Base-by-base conservation (phyloP, 1,140 invertebrate species). In the Uloborus diversus region DNA sequence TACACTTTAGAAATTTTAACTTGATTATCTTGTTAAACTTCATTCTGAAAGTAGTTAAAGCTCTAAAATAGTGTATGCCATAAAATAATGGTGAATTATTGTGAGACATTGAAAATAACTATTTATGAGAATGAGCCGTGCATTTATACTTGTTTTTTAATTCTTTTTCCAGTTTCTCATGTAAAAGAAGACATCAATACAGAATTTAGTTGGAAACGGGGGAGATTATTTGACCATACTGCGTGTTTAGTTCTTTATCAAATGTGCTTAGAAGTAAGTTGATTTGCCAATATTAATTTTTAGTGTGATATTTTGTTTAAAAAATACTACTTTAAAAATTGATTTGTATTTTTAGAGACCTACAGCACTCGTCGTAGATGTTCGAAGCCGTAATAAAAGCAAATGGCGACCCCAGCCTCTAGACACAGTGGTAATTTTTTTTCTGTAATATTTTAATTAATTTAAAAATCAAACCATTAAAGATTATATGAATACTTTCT, bases 321-420 rank as follows among this genome's bases (percentile, higher is more conserved):
- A n/a, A n/a, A n/a, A 13, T 35, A 7, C 9, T 37, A 37, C 5
- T 37, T 37, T 65, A 65, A 1, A 57, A 5, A n/a, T 37, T 37
- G 17, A 20, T 51, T 7, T 51, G 37, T 2, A 79, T 85, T 80
- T 85, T 82, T 82, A 97, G 85, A 91, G 91, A 83, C 92, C 92
- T 4, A 86, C 86, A 27, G 96, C 96, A 0, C 93, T 87, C 56
- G 95, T 99, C 0, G 89, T 91, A 73, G 92, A 92, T 84, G 92
- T 99, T 4, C 91, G 90, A 23, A 92, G 91, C 49, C 97, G 97
- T 86, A 94, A 93, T 0, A 99, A 99, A 87, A 94, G 90, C 69
- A 99, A 99, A 88, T 99, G 96, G 96, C 89, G 98, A 84, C 98
- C 98, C 17, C 84, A 93, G 51, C 95, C 98, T 25, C 87, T 99